Base-by-base conservation (phyloP, 1,140 invertebrate genomes). In the Ceratoteleas bidentatus region DNA sequence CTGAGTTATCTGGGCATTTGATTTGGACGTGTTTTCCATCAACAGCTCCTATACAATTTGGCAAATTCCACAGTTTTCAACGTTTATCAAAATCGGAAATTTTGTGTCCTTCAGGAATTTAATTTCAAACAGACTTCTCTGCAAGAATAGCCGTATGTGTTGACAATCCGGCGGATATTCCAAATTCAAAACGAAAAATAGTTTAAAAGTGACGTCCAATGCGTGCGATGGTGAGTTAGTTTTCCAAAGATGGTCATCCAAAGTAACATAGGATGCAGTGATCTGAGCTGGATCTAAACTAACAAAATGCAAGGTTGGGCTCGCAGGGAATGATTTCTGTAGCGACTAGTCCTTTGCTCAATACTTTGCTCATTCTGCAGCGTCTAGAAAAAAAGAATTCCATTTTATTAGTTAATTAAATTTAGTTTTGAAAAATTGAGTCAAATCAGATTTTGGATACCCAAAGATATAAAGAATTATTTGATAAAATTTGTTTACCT, bases 1-100 rank as follows among this genome's bases (percentile, higher is more conserved):
- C 85, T 43, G 49, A 69, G 34, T 79, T 81, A 7, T 52, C 32
- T 8, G 84, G 81, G 9, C 49, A 15, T 50, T 81, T 62, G 32
- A 86, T 76, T 49, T 33, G 1, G 33, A 61, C 32, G 16, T 74
- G 78, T 24, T 64, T 69, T 3, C 78, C 78, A 14, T 81, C 65
- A 6, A 78, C 57, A n/a, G 88, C 86, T 24, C 84, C 86, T 0
- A 89, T 50, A 62, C 86, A 89, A 75, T 89, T 84, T 34, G 89
- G 87, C 64, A 90, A 87, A 79, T 90, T 85, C 60, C 86, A 86
- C 56, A 81, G 81, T 15, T 74, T 4, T 6, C 45, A n/a, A 47
- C 45, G 11, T 47, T 47, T 11, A 11, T 47, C 13, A 47, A 47
- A 2, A 47, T 47, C 8, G 60, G 50, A 45, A 66, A 16, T 45